Evolutionary conservation across 2,888 invertebrate genomes (phyloP), one percentile per base, ranked within the genome.

Genomic region (Rhaphigaster nebulosa): DNA sequence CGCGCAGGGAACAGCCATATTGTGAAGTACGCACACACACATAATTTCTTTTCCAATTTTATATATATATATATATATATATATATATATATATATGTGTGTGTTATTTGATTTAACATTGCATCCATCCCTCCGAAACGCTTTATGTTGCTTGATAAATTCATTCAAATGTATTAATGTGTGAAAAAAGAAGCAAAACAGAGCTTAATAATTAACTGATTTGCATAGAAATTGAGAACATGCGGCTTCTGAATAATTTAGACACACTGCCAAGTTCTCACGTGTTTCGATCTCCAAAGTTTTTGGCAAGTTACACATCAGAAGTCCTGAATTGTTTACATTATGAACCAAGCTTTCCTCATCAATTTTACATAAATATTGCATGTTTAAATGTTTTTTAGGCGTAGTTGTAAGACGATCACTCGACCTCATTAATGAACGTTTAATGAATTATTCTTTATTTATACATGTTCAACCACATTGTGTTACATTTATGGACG

Each of bases 211-310:
- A 84, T 84, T 84, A 50, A 84, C 45, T 84, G n/a, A 15, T 84
- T 84, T 84, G 45, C 84, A 84, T 84, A 50, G 84, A 45, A 84
- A 84, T 84, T 84, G 84, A 45, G 20, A 84, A 45, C 84, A 50
- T n/a, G 84, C 15, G 45, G n/a, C 84, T 84, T 41, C 45, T 84
- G 45, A 84, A 84, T 50, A n/a, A 50, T 50, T 10, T 12, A 84
- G 50, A 84, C 84, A 45, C 26, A 45, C 23, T n/a, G n/a, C 84
- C 15, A n/a, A 1, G n/a, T 45, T 50, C 84, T 50, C n/a, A 84
- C n/a, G 45, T 26, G n/a, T 84, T 80, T 34, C 41, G 38, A 80
- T 41, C 80, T 41, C 12, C 26, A 26, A 84, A 50, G 84, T 84
- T 76, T 76, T 84, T 84, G 84, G 45, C 45, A 45, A 84, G 15